Evolutionary conservation across 1,140 invertebrate genomes (phyloP).

Genomic region (Vollenhovia emeryi): DNA sequence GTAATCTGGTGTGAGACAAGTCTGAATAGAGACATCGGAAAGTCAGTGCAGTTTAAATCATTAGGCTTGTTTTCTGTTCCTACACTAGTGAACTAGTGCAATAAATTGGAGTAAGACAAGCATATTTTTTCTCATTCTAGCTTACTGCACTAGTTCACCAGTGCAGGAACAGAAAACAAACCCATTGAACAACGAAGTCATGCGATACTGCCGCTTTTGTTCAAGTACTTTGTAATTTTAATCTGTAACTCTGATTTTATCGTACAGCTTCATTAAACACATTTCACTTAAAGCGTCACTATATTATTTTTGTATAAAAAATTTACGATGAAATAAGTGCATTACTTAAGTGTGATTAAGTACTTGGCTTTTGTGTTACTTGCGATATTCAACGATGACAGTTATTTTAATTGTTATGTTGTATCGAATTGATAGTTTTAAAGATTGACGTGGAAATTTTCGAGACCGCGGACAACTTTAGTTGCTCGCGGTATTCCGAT

Average conservation of each 20-base stretch:
- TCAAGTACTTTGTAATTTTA: slow-evolving; percentile 8
- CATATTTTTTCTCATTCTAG: too few relatives aligned
- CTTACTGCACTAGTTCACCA: too few relatives aligned
- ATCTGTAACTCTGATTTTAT: not conserved
- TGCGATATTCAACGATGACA: not conserved
- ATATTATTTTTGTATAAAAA: not conserved
- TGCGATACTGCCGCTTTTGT: not conserved
- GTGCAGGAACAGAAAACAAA: too few relatives aligned
- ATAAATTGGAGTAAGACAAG: too few relatives aligned
- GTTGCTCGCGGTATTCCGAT: too few relatives aligned
- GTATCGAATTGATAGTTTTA: not conserved
- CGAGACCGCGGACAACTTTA: not conserved
- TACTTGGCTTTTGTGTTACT: not conserved
- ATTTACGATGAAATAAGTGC: not conserved
- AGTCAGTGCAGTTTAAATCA: slow-evolving; percentile 50
- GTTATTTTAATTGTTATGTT: not conserved
- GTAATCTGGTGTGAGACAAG: slow-evolving; percentile 14
- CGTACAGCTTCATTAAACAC: not conserved
- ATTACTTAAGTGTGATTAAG: not conserved
- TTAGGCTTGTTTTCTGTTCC: too few relatives aligned
- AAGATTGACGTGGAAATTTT: not conserved
- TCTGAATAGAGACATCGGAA: slow-evolving; percentile 39
- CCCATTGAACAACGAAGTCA: not conserved
- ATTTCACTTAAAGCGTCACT: not conserved
- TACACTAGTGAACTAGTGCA: too few relatives aligned